Evolutionary conservation across 2,888 invertebrate species (phyloP).

Genomic region (Bruchidius siliquastri): DNA sequence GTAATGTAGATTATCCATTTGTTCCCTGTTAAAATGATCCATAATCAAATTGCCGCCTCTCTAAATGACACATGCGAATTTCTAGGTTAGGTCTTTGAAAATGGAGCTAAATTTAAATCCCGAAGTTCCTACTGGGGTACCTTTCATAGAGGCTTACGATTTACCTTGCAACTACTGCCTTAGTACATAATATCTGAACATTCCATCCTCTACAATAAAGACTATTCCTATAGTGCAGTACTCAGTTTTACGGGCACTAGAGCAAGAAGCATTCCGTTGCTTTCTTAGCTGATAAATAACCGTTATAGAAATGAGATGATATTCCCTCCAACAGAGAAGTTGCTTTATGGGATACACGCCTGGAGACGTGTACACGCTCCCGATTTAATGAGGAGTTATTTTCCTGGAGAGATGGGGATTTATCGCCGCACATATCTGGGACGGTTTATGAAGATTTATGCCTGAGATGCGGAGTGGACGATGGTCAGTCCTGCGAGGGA

Average conservation of each 20-base stretch:
- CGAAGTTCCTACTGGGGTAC: no score
- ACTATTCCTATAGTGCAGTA: neutral
- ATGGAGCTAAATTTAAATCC: no score
- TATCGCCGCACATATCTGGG: slow-evolving; percentile 47
- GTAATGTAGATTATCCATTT: no score
- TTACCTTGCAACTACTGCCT: no score
- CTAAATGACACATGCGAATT: no score
- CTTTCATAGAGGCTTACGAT: no score
- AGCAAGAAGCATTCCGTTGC: neutral
- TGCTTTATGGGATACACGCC: slow-evolving; percentile 45
- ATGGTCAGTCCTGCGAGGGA: neutral
- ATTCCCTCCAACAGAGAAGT: slow-evolving; percentile 46
- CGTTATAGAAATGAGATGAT: slow-evolving; percentile 45
- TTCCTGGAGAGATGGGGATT: slow-evolving; percentile 48
- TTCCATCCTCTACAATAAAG: neutral
- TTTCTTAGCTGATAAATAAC: slow-evolving; percentile 30
- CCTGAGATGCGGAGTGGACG: slow-evolving; percentile 21
- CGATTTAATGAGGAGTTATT: slow-evolving; percentile 51
- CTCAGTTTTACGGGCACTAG: neutral
- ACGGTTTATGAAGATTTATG: slow-evolving; percentile 51
- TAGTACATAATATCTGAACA: no score
- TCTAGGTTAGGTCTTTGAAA: no score
- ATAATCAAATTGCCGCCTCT: no score
- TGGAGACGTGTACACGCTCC: slow-evolving; percentile 44
- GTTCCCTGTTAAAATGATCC: no score